Base-by-base conservation (phyloP, 2,888 invertebrate species). In the Platypus cylindrus region DNA sequence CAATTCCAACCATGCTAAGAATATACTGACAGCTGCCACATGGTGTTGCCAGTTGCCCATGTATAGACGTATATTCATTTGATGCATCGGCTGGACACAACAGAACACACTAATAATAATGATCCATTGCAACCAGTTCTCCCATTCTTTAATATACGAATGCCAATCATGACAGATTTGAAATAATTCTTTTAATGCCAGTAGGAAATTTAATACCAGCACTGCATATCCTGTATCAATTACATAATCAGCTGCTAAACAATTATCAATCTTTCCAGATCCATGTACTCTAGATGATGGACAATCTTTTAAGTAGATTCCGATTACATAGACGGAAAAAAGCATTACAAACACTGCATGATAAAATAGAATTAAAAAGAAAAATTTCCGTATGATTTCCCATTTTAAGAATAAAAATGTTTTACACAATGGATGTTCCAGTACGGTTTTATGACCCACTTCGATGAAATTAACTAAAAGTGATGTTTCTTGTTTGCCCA, bases 401-500 rank as follows among this genome's bases (percentile, higher is more conserved):
- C 86, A 87, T 63, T 87, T 87, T 13, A 87, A 60, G 49, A 79
- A 78, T 1, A 87, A 65, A 54, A 87, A 87, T 3, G 85, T 84
- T 58, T 86, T 84, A 44, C 82, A 84, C 0, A 87, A 66, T 0
- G 87, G 86, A 60, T 87, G 87, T 55, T 83, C 82, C 2, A 87
- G 59, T 5, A 86, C 67, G 33, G 82, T 75, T 49, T 78, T 75
- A 45, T 80, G 80, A 2, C 85, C 85, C 2, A 83, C 83, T 67
- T 84, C 80, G 30, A 82, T 75, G 48, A 82, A 76, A 24, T 78
- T 72, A 15, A 81, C 54, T 14, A 83, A 59, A 15, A 82, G 62
- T 48, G 77, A 78, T 0, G 78, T 75, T 58, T 83, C 82, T 57
- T 82, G 81, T 3, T 79, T 76, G 3, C 70, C 64, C 26, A 73